Evolutionary conservation across 2,113 vertebrate species (phyloP), one percentile per base, ranked within the genome.

Genomic region (Nothoprocta pentlandii): DNA sequence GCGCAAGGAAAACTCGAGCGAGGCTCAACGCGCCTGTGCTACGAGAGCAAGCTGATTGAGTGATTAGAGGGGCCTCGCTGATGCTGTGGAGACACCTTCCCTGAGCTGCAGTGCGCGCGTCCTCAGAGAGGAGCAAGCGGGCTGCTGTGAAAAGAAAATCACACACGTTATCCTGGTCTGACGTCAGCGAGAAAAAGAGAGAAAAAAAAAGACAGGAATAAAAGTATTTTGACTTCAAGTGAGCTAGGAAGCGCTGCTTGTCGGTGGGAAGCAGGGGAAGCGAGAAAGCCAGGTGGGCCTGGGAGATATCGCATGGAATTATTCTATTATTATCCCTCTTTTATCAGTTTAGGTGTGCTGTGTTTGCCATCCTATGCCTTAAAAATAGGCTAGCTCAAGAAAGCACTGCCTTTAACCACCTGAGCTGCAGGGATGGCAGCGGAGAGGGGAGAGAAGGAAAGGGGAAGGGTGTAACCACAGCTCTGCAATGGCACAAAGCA

Each of bases 41-140:
- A 68, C 46, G 89, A 49, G 63, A 42, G 0, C 68, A 68, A 58
- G 36, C 26, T 67, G 70, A 87, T 70, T 10, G 9, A 83, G 85
- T 82, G 4, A 85, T 71, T 66, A 41, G 30, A 80, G 85, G 90
- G 81, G 80, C 53, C 49, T 90, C 44, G 34, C 5, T 89, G 79
- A 84, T 82, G 47, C 49, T 85, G 53, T 5, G 5, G 79, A 90
- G 67, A 85, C 34, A 92, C 13, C 39, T 93, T 58, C 66, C 62
- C 53, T 79, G 53, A 78, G 78, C 42, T 87, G 86, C 54, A 86
- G 11, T 0, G 0, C 8, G 34, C 0, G 0, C 66, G 51, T 84
- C 90, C 58, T 94, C 80, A 56, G 63, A 91, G 11, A 91, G 71
- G 67, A 89, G 63, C 58, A 85, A 87, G 82, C 22, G 23, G 10